phyloP scores from a whole-genome alignment of 2,888 invertebrate species.

The Trachelus iudaicus region DNA sequence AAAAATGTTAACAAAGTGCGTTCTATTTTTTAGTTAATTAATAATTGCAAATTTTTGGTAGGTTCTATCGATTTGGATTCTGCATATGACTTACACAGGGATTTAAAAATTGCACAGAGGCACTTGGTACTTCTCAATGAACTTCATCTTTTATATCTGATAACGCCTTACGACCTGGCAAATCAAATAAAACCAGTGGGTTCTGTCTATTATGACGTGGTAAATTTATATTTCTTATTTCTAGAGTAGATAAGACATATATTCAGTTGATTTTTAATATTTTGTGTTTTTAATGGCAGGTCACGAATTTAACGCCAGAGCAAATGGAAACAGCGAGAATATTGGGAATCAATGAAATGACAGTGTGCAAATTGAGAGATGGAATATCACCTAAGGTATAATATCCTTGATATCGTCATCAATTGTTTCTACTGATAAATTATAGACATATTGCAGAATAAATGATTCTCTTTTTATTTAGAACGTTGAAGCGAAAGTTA shows the following conservation, averaged over 20 bases:
- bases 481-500: slow-evolving; percentile 71
- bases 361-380: slow-evolving; percentile 48
- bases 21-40: not conserved
- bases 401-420: slow-evolving; percentile 5
- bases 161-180: slow-evolving; percentile 81
- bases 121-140: slow-evolving; percentile 83
- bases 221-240: slow-evolving; percentile 58
- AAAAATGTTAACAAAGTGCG: not conserved
- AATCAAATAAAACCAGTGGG: slow-evolving; percentile 69
- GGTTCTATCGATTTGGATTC: slow-evolving; percentile 82
- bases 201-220: slow-evolving; percentile 72
- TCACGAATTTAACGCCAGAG: slow-evolving; percentile 70
- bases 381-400: slow-evolving; percentile 56
- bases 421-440: slow-evolving; percentile 9
- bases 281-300: slow-evolving; percentile 63
- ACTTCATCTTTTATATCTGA: slow-evolving; percentile 88
- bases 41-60: slow-evolving; percentile 53
- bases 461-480: slow-evolving; percentile 54
- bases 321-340: slow-evolving; percentile 76
- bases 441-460: slow-evolving; percentile 4
- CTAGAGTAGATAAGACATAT: not conserved
- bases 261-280: slow-evolving; percentile 26
- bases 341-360: slow-evolving; percentile 82
- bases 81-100: slow-evolving; percentile 79
- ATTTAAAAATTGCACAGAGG: slow-evolving; percentile 78